Evolutionary conservation across 2,888 invertebrate genomes (phyloP).

Genomic region (Therioaphis trifolii): DNA sequence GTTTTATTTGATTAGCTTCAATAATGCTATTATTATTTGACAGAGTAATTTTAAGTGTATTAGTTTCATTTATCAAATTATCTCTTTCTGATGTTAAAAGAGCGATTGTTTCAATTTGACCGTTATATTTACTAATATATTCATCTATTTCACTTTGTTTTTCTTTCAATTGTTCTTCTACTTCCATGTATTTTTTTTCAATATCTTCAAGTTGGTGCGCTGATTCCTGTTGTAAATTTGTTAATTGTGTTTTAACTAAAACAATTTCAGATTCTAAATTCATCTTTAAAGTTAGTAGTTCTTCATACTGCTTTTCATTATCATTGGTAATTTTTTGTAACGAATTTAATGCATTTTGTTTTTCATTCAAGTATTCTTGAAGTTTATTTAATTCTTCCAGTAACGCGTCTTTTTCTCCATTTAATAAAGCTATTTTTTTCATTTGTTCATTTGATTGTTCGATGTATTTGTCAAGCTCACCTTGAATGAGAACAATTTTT

Average conservation of each 20-base stretch:
- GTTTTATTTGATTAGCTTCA: slow-evolving; percentile 21
- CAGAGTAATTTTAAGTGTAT: slow-evolving; percentile 8
- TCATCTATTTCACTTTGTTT: slow-evolving; percentile 23
- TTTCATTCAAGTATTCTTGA: neutral
- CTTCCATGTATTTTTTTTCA: neutral
- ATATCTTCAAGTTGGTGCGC: neutral
- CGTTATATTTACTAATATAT: neutral
- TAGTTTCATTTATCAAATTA: slow-evolving; percentile 30
- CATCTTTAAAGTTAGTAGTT: slow-evolving; percentile 3
- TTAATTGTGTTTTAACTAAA: neutral
- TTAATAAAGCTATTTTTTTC: slow-evolving; percentile 22
- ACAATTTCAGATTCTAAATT: slow-evolving; percentile 31
- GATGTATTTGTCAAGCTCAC: neutral
- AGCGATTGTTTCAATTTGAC: neutral
- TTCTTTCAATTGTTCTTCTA: slow-evolving; percentile 18
- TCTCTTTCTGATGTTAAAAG: slow-evolving; percentile 38
- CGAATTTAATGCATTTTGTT: neutral
- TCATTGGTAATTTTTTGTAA: neutral
- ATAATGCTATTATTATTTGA: slow-evolving; percentile 10
- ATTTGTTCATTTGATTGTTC: slow-evolving; percentile 15
- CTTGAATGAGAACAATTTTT: slow-evolving; percentile 24
- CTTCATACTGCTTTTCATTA: slow-evolving; percentile 16
- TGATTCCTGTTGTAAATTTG: neutral
- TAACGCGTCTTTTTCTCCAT: slow-evolving; percentile 22
- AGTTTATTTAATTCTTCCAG: neutral